Evolutionary conservation across 1,140 invertebrate species (phyloP).

Genomic region (Agraylea sexmaculata): DNA sequence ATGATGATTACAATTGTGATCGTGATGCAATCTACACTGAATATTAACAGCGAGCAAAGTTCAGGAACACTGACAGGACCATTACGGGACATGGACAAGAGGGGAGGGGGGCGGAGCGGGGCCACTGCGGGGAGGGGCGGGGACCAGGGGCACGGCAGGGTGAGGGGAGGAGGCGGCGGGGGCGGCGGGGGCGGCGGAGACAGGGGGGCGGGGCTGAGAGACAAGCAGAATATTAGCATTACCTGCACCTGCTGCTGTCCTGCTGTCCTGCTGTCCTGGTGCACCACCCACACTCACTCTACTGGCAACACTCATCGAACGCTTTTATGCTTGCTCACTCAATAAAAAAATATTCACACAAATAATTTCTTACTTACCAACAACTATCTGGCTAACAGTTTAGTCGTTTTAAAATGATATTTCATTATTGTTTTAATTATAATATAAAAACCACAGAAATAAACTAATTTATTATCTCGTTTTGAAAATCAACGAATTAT

Average conservation of each 20-base stretch:
- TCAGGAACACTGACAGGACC: neutral
- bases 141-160: neutral
- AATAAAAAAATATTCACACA: too few relatives aligned
- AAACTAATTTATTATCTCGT: too few relatives aligned
- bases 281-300: neutral
- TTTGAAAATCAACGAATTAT: too few relatives aligned
- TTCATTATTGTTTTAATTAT: conserved; percentile 31
- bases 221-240: neutral
- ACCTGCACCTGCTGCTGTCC: neutral
- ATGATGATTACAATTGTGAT: too few relatives aligned
- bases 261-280: neutral
- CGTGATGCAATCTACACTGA: too few relatives aligned
- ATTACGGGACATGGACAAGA: too few relatives aligned
- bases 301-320: neutral
- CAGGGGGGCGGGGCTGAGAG: neutral
- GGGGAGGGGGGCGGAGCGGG: neutral
- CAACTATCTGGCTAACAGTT: too few relatives aligned
- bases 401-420: too few relatives aligned
- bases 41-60: too few relatives aligned
- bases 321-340: neutral
- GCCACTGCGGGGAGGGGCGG: neutral
- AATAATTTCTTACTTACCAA: too few relatives aligned
- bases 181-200: neutral
- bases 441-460: conserved; percentile 21
- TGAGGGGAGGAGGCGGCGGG: neutral